Evolutionary conservation across 2,888 invertebrate species (phyloP).

Genomic region (Drosophila parthenogenetica): DNA sequence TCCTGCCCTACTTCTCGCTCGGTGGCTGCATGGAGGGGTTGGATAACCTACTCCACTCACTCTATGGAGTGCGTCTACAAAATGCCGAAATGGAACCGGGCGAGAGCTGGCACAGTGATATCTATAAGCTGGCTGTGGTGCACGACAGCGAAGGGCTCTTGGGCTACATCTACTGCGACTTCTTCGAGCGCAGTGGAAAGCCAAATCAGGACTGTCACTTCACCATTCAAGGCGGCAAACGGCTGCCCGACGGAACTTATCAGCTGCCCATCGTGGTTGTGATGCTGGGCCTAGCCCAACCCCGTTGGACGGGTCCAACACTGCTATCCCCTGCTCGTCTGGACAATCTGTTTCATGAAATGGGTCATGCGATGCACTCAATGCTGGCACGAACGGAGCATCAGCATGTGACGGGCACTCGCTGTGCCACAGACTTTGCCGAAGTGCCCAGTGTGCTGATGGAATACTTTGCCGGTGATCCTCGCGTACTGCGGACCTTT

Average conservation of each 20-base stretch:
- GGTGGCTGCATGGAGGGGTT: conserved; percentile 99
- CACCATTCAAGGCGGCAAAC: conserved; percentile 97
- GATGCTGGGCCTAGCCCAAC: conserved; percentile 93
- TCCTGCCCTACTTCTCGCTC: conserved; percentile 94
- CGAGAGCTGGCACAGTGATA: conserved; percentile 95
- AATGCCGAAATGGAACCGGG: conserved; percentile 90
- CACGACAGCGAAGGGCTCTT: conserved; percentile 92
- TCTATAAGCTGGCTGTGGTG: conserved; percentile 96
- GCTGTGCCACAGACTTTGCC: conserved; percentile 98
- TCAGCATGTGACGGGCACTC: conserved; percentile 98
- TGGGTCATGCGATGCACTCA: conserved; percentile 99
- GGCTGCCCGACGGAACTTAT: conserved; percentile 91
- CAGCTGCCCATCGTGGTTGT: conserved; percentile 97
- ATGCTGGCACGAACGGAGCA: conserved; percentile 98
- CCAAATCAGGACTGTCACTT: conserved; percentile 99
- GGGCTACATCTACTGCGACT: conserved; percentile 98
- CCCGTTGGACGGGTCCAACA: conserved; percentile 91
- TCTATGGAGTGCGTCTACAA: conserved; percentile 93
- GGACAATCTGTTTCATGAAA: conserved; percentile 99
- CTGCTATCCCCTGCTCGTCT: conserved; percentile 93
- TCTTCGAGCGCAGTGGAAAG: conserved; percentile 96
- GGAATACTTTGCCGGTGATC: conserved; percentile 98
- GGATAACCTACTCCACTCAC: conserved; percentile 92
- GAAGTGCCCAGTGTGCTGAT: conserved; percentile 99
- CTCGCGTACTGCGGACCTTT: conserved; percentile 92